A percentile compares a stretch with the other conserved stretches of the same genome.
phyloP scores from a whole-genome alignment of 2,888 invertebrate genomes.

The Ophion costatus region DNA sequence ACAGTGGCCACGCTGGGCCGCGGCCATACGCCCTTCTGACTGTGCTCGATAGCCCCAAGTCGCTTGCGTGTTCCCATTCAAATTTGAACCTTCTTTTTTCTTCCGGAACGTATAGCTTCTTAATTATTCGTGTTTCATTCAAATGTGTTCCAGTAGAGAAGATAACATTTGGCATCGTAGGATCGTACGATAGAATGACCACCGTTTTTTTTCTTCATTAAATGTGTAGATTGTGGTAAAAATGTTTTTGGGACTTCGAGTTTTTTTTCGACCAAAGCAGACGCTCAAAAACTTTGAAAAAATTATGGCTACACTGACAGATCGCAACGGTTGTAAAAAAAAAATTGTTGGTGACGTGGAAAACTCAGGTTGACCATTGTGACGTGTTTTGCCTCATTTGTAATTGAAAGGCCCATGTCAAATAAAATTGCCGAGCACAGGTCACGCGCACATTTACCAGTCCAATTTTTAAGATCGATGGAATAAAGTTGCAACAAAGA shows the following conservation, averaged over 20 bases:
- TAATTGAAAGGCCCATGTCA: background rate
- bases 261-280: too few species aligned
- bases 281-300: too few species aligned
- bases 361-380: too few species aligned
- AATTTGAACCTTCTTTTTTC: too few species aligned
- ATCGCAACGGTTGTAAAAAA: background rate
- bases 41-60: background rate
- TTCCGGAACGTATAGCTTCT: too few species aligned
- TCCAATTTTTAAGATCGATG: conserved; percentile 76
- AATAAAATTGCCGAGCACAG: conserved; percentile 64
- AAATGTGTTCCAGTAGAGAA: conserved; percentile 1
- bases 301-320: too few species aligned
- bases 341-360: background rate
- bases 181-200: background rate
- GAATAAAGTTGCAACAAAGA: conserved; percentile 56
- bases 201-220: too few species aligned
- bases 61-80: background rate
- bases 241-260: too few species aligned
- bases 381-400: too few species aligned
- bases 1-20: background rate
- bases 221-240: too few species aligned
- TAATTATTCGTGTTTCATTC: background rate
- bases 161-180: background rate
- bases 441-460: conserved; percentile 75
- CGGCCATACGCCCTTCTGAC: background rate